These are phyloP conservation scores for Morpho helenor DNA, from an alignment of 2,888 invertebrate species.

Conservation along the genomic window DNA sequence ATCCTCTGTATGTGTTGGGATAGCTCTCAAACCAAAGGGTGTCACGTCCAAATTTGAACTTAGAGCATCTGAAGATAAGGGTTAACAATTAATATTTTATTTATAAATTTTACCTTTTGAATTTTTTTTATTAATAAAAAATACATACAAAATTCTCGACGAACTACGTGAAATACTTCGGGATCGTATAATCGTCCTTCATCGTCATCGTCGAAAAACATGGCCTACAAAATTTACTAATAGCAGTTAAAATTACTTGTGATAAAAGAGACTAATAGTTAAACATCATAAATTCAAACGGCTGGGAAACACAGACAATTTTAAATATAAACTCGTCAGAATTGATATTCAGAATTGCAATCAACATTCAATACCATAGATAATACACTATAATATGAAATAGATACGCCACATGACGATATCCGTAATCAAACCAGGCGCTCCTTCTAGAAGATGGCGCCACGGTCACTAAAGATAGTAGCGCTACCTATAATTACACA, in stretches of 20 bases:
- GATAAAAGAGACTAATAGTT: slow-evolving; percentile 34
- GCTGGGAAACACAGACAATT: slow-evolving; percentile 48
- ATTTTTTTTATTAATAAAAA: background rate
- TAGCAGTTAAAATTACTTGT: slow-evolving; percentile 29
- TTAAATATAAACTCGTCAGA: slow-evolving; percentile 57
- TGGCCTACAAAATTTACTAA: slow-evolving; percentile 40
- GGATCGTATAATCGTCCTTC: slow-evolving; percentile 53
- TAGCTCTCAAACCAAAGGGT: slow-evolving; percentile 47
- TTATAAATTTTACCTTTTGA: background rate
- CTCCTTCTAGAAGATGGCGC: no score
- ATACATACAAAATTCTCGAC: slow-evolving; percentile 55
- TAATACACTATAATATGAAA: no score
- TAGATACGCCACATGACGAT: no score
- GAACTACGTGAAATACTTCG: slow-evolving; percentile 56
- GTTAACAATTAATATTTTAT: slow-evolving; percentile 8
- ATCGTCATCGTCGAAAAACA: slow-evolving; percentile 61
- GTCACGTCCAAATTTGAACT: slow-evolving; percentile 43
- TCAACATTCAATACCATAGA: slow-evolving; percentile 43
- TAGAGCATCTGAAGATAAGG: slow-evolving; percentile 44
- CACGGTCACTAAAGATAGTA: no score
- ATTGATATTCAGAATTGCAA: slow-evolving; percentile 54
- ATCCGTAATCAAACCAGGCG: no score
- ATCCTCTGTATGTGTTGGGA: slow-evolving; percentile 76
- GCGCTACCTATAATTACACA: no score
- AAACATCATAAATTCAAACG: slow-evolving; percentile 39